A percentile compares a stretch with the other conserved stretches of the same genome.
Conservation (phyloP, 1,140 invertebrate genomes). For the Pemphigus obesinymphae region DNA sequence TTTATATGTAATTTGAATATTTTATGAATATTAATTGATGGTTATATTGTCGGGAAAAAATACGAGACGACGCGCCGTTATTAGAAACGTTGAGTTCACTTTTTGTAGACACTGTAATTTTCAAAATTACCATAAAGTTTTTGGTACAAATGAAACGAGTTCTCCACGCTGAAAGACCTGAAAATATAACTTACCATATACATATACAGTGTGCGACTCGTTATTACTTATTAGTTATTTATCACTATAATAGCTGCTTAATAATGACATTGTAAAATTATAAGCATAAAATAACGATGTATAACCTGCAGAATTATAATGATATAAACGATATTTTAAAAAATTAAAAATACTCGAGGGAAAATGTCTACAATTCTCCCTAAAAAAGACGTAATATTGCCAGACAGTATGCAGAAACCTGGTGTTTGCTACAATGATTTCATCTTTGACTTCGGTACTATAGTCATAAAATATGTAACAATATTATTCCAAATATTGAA, state of each 20-base stretch:
- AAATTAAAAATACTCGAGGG: no score
- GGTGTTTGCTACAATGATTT: no score
- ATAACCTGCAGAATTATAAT: no score
- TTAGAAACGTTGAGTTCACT: neutral
- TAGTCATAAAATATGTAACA: no score
- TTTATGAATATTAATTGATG: neutral
- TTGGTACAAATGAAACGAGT: neutral
- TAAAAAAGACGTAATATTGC: no score
- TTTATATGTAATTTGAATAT: neutral
- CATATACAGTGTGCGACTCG: neutral
- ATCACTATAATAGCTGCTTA: neutral
- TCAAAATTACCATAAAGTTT: neutral
- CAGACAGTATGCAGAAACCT: no score
- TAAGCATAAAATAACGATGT: no score
- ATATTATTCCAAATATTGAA: no score
- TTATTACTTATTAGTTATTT: neutral
- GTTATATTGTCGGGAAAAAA: neutral
- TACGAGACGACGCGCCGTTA: neutral
- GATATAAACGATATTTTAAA: no score
- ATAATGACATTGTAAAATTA: no score
- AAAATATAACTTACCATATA: neutral
- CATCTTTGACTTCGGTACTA: no score
- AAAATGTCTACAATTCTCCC: no score
- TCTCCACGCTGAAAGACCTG: neutral
- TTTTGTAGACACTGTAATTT: neutral